Evolutionary conservation across 2,113 vertebrate species (phyloP), one percentile per base, ranked within the genome.

Genomic region (Larimichthys crocea): DNA sequence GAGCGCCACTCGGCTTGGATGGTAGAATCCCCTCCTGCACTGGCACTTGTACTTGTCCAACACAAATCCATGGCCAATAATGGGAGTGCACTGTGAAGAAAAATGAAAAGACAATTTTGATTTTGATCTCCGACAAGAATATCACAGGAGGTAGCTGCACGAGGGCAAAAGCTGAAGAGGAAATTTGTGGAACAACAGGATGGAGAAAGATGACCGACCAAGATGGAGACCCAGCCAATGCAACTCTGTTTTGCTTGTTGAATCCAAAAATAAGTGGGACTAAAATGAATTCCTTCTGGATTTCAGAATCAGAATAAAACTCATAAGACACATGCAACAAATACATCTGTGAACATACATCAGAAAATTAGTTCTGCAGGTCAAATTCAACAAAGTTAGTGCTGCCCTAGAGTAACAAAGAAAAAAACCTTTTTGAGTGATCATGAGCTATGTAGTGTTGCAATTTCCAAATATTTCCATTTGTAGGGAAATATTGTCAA

Each of bases 11-110:
- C 96, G 93, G 82, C 93, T 96, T 5, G 97, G 97, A 92, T 97
- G 96, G 92, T 98, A 99, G 95, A 99, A 99, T 91, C 98, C 98
- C 88, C 92, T 94, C 89, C 96, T 97, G 95, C 98, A 99, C 92
- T 96, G 95, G 90, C 98, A 99, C 92, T 96, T 96, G 94, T 99
- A 99, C 91, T 97, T 97, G 95, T 98, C 98, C 69, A 99, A 95
- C 61, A 99, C 97, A 89, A 99, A 99, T 91, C 98, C 98, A 48
- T 97, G 96, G 81, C 98, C 98, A 76, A 93, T 94, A 88, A 98
- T 96, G 40, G 98, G 97, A 86, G 96, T 95, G 92, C 98, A 99
- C 98, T 99, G 92, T 63, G 59, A 56, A 52, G 35, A 42, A 59
- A 88, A 71, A 65, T 8, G 57, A 26, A 86, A 20, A 80, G 46